Evolutionary conservation across 2,113 vertebrate genomes (phyloP), one percentile per base, ranked within the genome.

Genomic region (Nyctereutes procyonoides): DNA sequence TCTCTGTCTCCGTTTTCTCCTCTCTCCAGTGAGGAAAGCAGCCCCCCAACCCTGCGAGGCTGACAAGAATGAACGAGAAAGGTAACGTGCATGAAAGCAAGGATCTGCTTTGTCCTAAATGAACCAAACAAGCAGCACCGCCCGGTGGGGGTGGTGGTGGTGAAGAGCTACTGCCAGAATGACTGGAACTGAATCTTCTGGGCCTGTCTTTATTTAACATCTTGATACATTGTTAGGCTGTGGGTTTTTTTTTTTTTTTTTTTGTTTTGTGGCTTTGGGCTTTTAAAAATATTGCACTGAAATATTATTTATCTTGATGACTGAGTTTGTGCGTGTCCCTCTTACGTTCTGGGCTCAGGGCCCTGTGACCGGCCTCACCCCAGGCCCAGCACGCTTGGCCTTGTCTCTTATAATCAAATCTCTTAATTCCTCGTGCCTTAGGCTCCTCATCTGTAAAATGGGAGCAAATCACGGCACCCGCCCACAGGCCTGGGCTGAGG

Each of bases 171-270:
- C 2, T 80, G 65, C 62, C 30, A 83, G 53, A n/a, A 15, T 0
- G 7, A 48, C 38, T 56, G 14, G 2, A 51, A 58, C n/a, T 0
- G 14, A 53, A 24, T 35, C 63, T 53, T 24, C 32, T 43, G 9
- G 13, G 19, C 55, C 55, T 60, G 7, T 51, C 79, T 77, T 67
- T n/a, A 32, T 73, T 65, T 82, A 48, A 77, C 91, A 74, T 87
- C 26, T 38, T 73, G 35, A 60, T 43, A 43, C 28, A 16, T 48
- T 56, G 13, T 71, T 93, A 43, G 19, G 65, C 69, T 0, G 11
- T 53, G 20, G 22, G 28, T 24, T 67, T 92, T 92, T 89, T 93
- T 76, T 92, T 89, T 95, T 76, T 89, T 89, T 95, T 76, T 43
- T 92, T 89, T n/a, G n/a, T 95, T 76, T 8, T 22, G 20, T 90